A percentile compares a stretch with the other conserved stretches of the same genome.
Evolutionary conservation across 2,113 vertebrate genomes (phyloP).

Genomic region (Triplophysa tibetana): DNA sequence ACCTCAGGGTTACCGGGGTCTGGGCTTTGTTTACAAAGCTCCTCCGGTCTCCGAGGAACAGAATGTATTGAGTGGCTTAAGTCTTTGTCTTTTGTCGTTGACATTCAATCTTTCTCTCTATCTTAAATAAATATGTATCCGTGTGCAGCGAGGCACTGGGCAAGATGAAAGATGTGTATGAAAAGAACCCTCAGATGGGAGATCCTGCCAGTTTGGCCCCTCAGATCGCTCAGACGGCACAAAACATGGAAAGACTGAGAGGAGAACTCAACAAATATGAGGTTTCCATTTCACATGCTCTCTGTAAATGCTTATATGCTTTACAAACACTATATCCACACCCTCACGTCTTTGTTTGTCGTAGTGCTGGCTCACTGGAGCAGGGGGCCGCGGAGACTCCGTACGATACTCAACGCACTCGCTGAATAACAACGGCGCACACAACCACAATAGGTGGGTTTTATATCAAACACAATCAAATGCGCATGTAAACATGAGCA

Average conservation of each 20-base stretch:
- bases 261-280: slow-evolving; percentile 84
- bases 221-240: slow-evolving; percentile 81
- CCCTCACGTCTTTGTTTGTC: not conserved
- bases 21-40: slow-evolving; percentile 57
- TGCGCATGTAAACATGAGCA: too few relatives aligned
- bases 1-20: slow-evolving; percentile 53
- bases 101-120: not conserved
- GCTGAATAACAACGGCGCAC: slow-evolving; percentile 77
- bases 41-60: slow-evolving; percentile 51
- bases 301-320: not conserved
- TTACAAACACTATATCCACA: not conserved
- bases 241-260: slow-evolving; percentile 81
- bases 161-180: slow-evolving; percentile 93
- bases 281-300: slow-evolving; percentile 65
- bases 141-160: slow-evolving; percentile 81
- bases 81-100: not conserved
- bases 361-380: slow-evolving; percentile 83
- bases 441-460: slow-evolving; percentile 78
- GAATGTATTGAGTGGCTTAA: slow-evolving; percentile 46
- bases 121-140: slow-evolving; percentile 3
- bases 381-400: slow-evolving; percentile 78
- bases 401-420: slow-evolving; percentile 71
- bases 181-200: slow-evolving; percentile 91
- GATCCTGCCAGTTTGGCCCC: slow-evolving; percentile 84
- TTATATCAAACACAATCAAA: not conserved